Base-by-base conservation (phyloP, 2,888 invertebrate genomes). In the Volucella bombylans region DNA sequence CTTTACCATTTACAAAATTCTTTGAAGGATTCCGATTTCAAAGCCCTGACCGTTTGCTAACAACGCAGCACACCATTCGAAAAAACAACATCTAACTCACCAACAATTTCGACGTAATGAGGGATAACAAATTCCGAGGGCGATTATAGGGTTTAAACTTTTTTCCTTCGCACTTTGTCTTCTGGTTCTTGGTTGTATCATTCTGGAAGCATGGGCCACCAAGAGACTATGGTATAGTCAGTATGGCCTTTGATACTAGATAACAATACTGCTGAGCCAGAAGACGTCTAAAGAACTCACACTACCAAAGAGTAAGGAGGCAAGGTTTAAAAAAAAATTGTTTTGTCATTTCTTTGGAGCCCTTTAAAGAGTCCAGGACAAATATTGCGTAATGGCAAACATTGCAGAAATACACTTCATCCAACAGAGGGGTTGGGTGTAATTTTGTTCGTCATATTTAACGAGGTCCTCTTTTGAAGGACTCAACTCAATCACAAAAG, bases 41-140 rank as follows among this genome's bases (percentile, higher is more conserved):
- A 18, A 23, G 31, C 23, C 31, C 11, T 18, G 41, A 8, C 61
- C 23, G 3, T 12, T n/a, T 45, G 45, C 45, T 55, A 49, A 45
- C 55, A 49, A 69, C 55, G 43, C 62, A 45, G 14, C 23, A 43
- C 64, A 71, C 18, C 69, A 71, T 52, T 57, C 54, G 49, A 67
- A 31, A 31, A 31, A 57, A 67, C n/a, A 65, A 71, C 45, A 61
- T 80, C 61, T 54, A 80, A 71, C 78, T 79, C 65, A 59, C 18
- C 74, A 74, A 43, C 73, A 79, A 79, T 79, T 83, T 79, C 64
- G 59, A 54, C 74, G 79, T 83, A 83, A 83, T 83, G 83, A 83
- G 83, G 83, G 83, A 79, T 79, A 83, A 79, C 79, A 79, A 83
- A 83, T 83, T 83, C 65, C 54, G 68, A 69, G 57, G 59, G 69